A percentile compares a stretch with the other conserved stretches of the same genome.
phyloP scores from a whole-genome alignment of 2,888 invertebrate species.

The Yponomeuta cagnagella region DNA sequence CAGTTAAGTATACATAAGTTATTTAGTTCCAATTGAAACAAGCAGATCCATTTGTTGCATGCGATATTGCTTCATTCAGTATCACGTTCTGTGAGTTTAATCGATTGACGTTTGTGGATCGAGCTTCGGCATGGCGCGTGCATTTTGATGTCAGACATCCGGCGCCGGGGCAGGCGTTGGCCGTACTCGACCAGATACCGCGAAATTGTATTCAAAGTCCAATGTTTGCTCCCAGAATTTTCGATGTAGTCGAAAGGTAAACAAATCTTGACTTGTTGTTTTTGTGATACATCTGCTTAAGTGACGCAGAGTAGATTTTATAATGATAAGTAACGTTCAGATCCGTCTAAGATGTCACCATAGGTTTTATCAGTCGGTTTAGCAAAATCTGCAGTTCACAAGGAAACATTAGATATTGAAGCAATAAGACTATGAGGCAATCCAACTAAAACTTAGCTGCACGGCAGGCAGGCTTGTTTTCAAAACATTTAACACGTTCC shows the following conservation, averaged over 20 bases:
- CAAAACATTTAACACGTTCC: slow-evolving; percentile 9
- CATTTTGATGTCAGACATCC: slow-evolving; percentile 32
- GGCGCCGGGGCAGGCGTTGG: slow-evolving; percentile 30
- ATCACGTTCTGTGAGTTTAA: slow-evolving; percentile 42
- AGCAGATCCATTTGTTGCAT: not conserved
- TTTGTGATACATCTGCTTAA: too few relatives aligned
- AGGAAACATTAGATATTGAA: too few relatives aligned
- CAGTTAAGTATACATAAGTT: not conserved
- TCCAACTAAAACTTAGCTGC: not conserved
- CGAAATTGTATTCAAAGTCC: slow-evolving; percentile 27
- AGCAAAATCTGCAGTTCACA: too few relatives aligned
- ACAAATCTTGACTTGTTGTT: not conserved
- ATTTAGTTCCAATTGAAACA: not conserved
- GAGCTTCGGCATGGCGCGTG: slow-evolving; percentile 34
- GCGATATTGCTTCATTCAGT: slow-evolving; percentile 24
- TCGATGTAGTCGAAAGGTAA: not conserved
- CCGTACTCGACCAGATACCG: slow-evolving; percentile 32
- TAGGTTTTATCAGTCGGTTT: too few relatives aligned
- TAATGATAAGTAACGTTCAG: too few relatives aligned
- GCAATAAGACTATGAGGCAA: not conserved
- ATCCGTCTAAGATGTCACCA: too few relatives aligned
- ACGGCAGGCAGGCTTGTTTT: not conserved
- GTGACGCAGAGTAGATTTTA: too few relatives aligned
- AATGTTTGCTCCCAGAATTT: slow-evolving; percentile 4
- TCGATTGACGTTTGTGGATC: slow-evolving; percentile 49